Evolutionary conservation across 64 coral and sea anemone genomes (phyloP).

Genomic region (Astreopora myriophthalma): DNA sequence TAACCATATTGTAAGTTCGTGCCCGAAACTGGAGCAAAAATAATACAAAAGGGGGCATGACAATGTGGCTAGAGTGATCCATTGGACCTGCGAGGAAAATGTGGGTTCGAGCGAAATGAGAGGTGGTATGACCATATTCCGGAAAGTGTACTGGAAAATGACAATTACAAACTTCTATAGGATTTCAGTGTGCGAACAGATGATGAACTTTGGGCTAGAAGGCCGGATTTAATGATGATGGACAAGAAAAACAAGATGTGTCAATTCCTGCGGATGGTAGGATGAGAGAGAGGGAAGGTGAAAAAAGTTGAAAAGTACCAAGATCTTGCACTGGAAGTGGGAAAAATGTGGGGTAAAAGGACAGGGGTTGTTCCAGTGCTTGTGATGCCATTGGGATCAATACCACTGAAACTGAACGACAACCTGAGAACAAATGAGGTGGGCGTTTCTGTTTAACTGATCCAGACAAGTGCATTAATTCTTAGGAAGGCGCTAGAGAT

Average conservation of each 20-base stretch:
- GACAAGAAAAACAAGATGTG: not conserved
- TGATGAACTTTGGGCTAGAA: not conserved
- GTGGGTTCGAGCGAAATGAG: not conserved
- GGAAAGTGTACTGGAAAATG: not conserved
- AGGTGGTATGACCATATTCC: slow-evolving; percentile 33
- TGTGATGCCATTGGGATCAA: no score
- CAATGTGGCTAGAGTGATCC: slow-evolving; percentile 7
- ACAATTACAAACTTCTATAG: slow-evolving; percentile 1
- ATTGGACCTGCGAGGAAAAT: slow-evolving; percentile 22
- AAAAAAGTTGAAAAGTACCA: slow-evolving; percentile 14
- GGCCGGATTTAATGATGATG: slow-evolving; percentile 43
- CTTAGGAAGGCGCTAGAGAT: not conserved
- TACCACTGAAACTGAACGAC: no score
- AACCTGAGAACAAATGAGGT: no score
- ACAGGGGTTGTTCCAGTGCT: no score
- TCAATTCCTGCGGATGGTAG: not conserved
- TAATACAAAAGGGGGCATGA: slow-evolving; percentile 47
- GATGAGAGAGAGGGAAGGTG: not conserved
- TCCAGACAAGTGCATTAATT: not conserved
- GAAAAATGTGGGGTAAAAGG: not conserved
- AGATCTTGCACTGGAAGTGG: not conserved
- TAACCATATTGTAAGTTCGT: not conserved
- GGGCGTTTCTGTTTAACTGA: no score
- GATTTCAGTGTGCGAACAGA: slow-evolving; percentile 18
- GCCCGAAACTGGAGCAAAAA: not conserved